Percentiles rank a stretch among this genome's conserved stretches.
These are phyloP conservation scores for Falco novaeseelandiae DNA, from an alignment of 2,797 vertebrate species.

Conservation along the genomic window DNA sequence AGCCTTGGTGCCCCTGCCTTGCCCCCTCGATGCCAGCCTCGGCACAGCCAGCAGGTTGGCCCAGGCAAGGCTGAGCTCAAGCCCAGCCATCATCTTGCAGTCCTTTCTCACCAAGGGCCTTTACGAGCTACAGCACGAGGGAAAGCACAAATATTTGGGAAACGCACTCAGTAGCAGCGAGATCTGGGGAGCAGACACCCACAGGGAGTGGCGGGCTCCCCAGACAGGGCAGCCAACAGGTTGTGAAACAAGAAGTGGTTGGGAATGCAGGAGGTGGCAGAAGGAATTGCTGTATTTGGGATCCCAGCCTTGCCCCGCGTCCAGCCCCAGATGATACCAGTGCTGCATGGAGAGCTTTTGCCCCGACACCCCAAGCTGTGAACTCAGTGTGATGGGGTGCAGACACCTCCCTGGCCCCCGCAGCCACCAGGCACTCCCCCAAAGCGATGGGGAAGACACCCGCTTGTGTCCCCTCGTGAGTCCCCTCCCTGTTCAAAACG, in stretches of 20 bases:
- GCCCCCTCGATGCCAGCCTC: background rate
- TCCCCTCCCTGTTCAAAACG: background rate
- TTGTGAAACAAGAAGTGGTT: background rate
- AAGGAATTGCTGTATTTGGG: background rate
- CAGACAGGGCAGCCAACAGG: background rate
- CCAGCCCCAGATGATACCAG: background rate
- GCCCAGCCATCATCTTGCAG: background rate
- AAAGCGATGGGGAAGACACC: background rate
- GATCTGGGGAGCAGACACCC: background rate
- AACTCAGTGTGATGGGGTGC: background rate
- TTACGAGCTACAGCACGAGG: fast-evolving
- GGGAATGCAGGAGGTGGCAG: background rate
- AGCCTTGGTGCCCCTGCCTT: background rate
- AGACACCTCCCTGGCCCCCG: background rate
- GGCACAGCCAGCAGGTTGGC: background rate
- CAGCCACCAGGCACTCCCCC: background rate
- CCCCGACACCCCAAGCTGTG: background rate
- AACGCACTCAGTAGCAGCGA: background rate
- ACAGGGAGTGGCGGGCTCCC: fast-evolving
- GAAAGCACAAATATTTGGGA: background rate
- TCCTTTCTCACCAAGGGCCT: background rate
- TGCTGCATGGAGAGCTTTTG: background rate
- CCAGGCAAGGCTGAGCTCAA: background rate
- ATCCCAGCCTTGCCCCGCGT: fast-evolving
- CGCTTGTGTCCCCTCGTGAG: fast-evolving